Evolutionary conservation across 2,888 invertebrate species (phyloP), one percentile per base, ranked within the genome.

Genomic region (Spialia ferax): DNA sequence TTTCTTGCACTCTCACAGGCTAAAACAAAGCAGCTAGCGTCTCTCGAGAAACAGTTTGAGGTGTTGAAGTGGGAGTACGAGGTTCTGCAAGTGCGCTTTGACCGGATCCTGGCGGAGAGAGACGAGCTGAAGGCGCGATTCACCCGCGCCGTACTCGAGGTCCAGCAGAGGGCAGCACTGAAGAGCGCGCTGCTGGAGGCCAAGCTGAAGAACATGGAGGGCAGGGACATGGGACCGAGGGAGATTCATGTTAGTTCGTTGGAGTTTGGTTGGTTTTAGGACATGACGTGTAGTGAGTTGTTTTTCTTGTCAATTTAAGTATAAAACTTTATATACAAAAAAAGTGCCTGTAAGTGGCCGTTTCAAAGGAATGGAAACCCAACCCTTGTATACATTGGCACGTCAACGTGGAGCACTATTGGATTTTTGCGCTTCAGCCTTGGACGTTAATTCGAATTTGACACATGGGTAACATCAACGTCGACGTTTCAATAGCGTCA

Each of bases 121-220:
- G 96, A 98, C 77, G 96, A 97, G 63, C 86, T 98, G 22, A 97
- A 97, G 80, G 86, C 94, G 3, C 84, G 96, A 81, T 98, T 99
- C 85, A 96, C 97, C 10, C 95, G 96, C 70, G 97, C 98, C 0
- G 96, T 99, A 57, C 91, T 97, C 50, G 98, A 98, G 80, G 95
- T 98, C 3, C 98, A 98, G 83, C 97, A 98, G 84, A 97, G 97
- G 83, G 96, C 97, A 0, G 96, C 97, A 5, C 86, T 97, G 77
- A 97, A 97, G 85, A 97, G 97, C 73, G 96, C 97, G 0, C 87
- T 98, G 5, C 86, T 99, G 60, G 98, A 98, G 95, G 96, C 87
- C 89, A 97, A 80, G 95, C 95, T 88, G 94, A 96, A 71, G 93
- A 97, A 79, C 91, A 96, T 79, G 95, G 96, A 79, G 95, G 97